These are phyloP conservation scores for Dryas iulia DNA, from an alignment of 1,140 invertebrate genomes.

Conservation along the genomic window DNA sequence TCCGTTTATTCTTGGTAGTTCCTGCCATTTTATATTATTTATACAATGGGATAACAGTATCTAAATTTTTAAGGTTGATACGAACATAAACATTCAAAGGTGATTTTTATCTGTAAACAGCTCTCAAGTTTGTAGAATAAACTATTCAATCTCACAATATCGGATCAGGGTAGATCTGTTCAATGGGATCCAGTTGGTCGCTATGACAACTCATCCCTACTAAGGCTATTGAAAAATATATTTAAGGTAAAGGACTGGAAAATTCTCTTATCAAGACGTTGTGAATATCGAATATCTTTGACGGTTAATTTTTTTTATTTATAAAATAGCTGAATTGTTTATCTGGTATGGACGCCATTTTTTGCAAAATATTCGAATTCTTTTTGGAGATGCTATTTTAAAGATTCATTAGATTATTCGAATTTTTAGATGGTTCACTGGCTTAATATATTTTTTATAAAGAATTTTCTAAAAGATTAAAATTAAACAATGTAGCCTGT, in stretches of 20 bases:
- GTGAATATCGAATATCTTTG: constrained; percentile 27
- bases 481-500: too few species aligned
- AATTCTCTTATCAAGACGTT: constrained; percentile 27
- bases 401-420: neutral
- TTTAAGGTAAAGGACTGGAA: constrained; percentile 32
- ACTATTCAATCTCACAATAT: constrained; percentile 68
- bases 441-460: neutral
- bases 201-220: constrained; percentile 64
- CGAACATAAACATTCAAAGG: constrained; percentile 31
- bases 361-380: neutral
- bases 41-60: neutral
- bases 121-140: constrained; percentile 61
- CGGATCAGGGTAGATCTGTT: constrained; percentile 63
- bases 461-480: too few species aligned
- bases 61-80: neutral
- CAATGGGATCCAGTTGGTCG: constrained; percentile 63
- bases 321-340: neutral
- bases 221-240: constrained; percentile 49
- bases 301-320: constrained; percentile 18
- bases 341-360: neutral
- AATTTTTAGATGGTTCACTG: neutral
- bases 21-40: neutral
- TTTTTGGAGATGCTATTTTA: neutral
- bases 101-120: constrained; percentile 54
- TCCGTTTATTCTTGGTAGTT: too few species aligned